Evolutionary conservation across 2,888 invertebrate species (phyloP), one percentile per base, ranked within the genome.

Genomic region (Eulithis prunata): DNA sequence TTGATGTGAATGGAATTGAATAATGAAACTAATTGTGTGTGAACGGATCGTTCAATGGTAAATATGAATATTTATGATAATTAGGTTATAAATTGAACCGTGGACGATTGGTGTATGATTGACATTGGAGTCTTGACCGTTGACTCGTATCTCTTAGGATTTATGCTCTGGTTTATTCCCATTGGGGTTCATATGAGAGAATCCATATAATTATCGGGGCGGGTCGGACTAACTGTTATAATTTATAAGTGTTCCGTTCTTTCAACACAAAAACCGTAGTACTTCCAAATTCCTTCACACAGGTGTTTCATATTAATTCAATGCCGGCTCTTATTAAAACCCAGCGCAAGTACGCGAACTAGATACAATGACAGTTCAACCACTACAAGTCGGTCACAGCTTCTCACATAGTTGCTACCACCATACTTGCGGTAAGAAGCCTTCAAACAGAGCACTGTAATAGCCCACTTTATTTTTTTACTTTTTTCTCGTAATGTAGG

Each of bases 21-120:
- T 91, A 89, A 92, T 90, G 83, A 70, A 87, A 81, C 90, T 93
- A 93, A 93, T 93, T 91, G 91, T 92, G 92, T 92, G 92, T 92
- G 91, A 93, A 91, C 86, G 75, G 70, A 77, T 74, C 71, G 71
- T 72, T 71, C 70, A 70, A 76, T 71, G 74, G 76, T 75, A 80
- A 83, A 83, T 85, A 87, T 88, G 87, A 90, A 91, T 92, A 91
- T 90, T 89, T 87, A 85, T 86, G 82, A 70, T 87, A 83, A 86
- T 87, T 78, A 79, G 74, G 72, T 68, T 71, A 74, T 79, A 76
- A 75, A 75, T 65, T 65, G 60, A 76, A 77, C 78, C 73, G 70
- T 74, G 59, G 69, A 65, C 45, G 70, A 79, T 80, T 78, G 74
- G 70, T 73, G 69, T 74, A 60, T 81, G 84, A 83, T 81, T 84